Base-by-base conservation (phyloP, 2,113 vertebrate genomes). In the Centrocercus urophasianus region DNA sequence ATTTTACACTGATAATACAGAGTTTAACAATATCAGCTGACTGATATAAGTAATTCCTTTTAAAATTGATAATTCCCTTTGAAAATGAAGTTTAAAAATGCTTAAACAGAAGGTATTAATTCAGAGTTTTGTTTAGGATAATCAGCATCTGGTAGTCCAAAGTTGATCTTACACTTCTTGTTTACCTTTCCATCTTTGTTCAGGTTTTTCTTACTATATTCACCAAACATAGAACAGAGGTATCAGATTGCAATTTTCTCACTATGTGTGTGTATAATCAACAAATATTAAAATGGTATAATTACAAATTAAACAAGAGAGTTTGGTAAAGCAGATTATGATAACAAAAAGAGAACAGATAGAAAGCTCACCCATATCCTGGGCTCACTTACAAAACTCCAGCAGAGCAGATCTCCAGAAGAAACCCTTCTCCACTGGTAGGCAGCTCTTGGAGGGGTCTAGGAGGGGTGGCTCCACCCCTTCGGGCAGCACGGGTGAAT, bases 41-140 rank as follows among this genome's bases (percentile, higher is more conserved):
- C 50, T n/a, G 54, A 50, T 59, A 69, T 43, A 30, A 80, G 67
- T 65, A 17, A 25, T 90, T 94, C n/a, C 8, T 64, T 91, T 82
- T 70, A 89, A 94, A 93, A 30, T 27, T 50, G 19, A 71, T 65
- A 17, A 25, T 90, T 94, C n/a, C 7, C 60, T 91, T 82, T 76
- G 87, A 94, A 95, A n/a, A 36, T 56, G 15, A 84, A 78, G 72
- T 93, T 74, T 43, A 6, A 43, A 90, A 57, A 28, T 74, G 63
- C 32, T 27, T 9, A 25, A 76, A 75, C 11, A 30, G 45, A 56
- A 61, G 8, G 15, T 45, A 14, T 40, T 52, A 47, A 85, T 2
- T 71, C 2, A 30, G 14, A 8, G 8, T 1, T 77, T n/a, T 40
- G 10, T 11, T 27, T 69, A 87, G 10, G 40, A 56, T 45, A 83